phyloP scores from a whole-genome alignment of 2,113 vertebrate genomes.

The Bucco capensis region DNA sequence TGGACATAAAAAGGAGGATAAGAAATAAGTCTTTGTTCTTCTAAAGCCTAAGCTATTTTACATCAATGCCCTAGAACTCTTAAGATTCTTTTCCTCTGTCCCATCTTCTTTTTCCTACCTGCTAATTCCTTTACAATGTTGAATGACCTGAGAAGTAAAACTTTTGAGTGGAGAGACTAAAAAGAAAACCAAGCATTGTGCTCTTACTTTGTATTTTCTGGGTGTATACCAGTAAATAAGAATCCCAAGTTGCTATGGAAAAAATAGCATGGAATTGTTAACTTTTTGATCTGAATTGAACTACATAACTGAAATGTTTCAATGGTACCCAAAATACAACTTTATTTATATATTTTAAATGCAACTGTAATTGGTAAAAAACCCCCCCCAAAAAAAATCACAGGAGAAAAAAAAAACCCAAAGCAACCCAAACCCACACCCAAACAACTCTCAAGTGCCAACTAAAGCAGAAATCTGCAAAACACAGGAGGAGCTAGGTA shows the following conservation, averaged over 20 bases:
- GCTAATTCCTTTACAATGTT: slow-evolving; percentile 60
- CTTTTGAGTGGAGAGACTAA: neutral
- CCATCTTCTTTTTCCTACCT: slow-evolving; percentile 11
- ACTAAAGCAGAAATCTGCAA: slow-evolving; percentile 54
- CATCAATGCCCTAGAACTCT: slow-evolving; percentile 13
- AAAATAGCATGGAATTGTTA: slow-evolving; percentile 47
- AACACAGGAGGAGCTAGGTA: slow-evolving; percentile 29
- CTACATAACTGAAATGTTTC: slow-evolving; percentile 48
- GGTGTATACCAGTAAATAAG: slow-evolving; percentile 57
- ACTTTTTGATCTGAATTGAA: slow-evolving; percentile 19
- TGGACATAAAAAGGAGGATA: slow-evolving; percentile 1
- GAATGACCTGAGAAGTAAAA: slow-evolving; percentile 71
- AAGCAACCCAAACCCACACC: neutral
- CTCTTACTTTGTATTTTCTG: slow-evolving; percentile 60
- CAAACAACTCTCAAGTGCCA: slow-evolving; percentile 46
- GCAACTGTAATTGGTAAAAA: neutral
- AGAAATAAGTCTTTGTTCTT: slow-evolving; percentile 25
- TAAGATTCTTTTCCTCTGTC: slow-evolving; percentile 18
- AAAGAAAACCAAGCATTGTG: neutral
- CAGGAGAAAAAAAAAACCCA: neutral
- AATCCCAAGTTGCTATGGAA: slow-evolving; percentile 52
- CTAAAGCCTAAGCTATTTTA: slow-evolving; percentile 67
- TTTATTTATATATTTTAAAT: slow-evolving; percentile 64
- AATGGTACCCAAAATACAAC: slow-evolving; percentile 47
- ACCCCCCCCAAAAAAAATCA: neutral